Base-by-base conservation (phyloP, 2,113 vertebrate genomes). In the Elephas maximus region DNA sequence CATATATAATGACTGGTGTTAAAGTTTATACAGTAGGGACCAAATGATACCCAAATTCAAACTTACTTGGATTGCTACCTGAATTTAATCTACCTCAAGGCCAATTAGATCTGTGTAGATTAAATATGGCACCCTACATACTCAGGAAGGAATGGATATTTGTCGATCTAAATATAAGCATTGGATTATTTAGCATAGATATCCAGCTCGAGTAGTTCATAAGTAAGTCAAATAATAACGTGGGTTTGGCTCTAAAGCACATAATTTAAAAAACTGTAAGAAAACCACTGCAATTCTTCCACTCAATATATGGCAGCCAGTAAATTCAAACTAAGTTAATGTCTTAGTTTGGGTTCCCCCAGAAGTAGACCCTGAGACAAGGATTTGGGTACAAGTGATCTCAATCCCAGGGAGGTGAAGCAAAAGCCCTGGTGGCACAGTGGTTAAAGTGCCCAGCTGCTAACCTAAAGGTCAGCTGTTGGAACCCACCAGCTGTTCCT, bases 141-240 rank as follows among this genome's bases (percentile, higher is more conserved):
- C 51, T 91, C 41, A 91, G 30, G 94, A 80, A 91, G 73, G 21
- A 90, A 87, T 60, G 14, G 60, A 41, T 86, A 20, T 53, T 94
- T 93, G 86, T 86, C 30, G 44, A 17, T 37, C 37, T 90, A 87
- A 84, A 95, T 84, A 74, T 78, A 92, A 1, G 28, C 17, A 33
- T 14, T 79, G n/a, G 30, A 63, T 4, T 33, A 90, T 81, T 71
- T 74, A 92, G 60, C 33, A 26, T 71, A 53, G 1, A 44, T 62
- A n/a, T 53, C 81, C 24, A 82, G 15, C 48, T 89, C 41, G 53
- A 57, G 30, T 48, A 51, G 7, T 73, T 85, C 67, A 57, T 67
- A 37, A 82, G 20, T 44, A 84, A 84, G 73, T 73, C 37, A 81
- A 90, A 85, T 93, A 73, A 48, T 62, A 62, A 33, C 1, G 9